Evolutionary conservation across 2,113 vertebrate genomes (phyloP), one percentile per base, ranked within the genome.

Genomic region (Nycticorax nycticorax): DNA sequence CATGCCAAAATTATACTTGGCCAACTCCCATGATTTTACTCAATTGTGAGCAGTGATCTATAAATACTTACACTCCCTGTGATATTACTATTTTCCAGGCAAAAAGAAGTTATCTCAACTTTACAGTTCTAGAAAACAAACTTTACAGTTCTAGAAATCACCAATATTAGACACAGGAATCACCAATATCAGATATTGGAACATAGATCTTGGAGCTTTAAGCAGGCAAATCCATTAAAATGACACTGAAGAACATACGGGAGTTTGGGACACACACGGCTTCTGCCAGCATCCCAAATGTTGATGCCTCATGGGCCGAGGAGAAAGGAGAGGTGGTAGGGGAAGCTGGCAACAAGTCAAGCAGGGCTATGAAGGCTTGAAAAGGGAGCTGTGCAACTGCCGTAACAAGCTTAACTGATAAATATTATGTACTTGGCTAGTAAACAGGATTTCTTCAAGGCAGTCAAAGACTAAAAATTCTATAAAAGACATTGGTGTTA

Each of bases 221-320:
- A 52, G 84, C 28, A 55, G 20, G 18, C 33, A 48, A 52, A 82
- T 39, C 18, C 23, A 82, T 17, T 64, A 63, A 82, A 91, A 84
- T 2, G 4, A n/a, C 30, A 50, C 26, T 75, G 52, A 78, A 72
- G 53, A 76, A 86, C 3, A 0, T 23, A 73, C 69, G 39, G 17
- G 26, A 52, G 30, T 48, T 69, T 41, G 22, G 33, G 53, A 77
- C 23, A 39, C 39, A 47, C 10, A 27, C 17, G 27, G 27, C 11
- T 71, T 57, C 69, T 35, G 43, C 22, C 23, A 71, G 14, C 28
- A 64, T 55, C 62, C 45, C 83, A 59, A 64, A 35, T 16, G 7
- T 1, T 62, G 30, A 35, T 0, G 1, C 20, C 14, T 64, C 68
- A 10, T 2, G 5, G 32, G 14, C 3, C 1, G 7, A 56, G 13